A percentile compares a stretch with the other conserved stretches of the same genome.
Evolutionary conservation across 2,797 vertebrate genomes (phyloP).

Genomic region (Lateolabrax maculatus): DNA sequence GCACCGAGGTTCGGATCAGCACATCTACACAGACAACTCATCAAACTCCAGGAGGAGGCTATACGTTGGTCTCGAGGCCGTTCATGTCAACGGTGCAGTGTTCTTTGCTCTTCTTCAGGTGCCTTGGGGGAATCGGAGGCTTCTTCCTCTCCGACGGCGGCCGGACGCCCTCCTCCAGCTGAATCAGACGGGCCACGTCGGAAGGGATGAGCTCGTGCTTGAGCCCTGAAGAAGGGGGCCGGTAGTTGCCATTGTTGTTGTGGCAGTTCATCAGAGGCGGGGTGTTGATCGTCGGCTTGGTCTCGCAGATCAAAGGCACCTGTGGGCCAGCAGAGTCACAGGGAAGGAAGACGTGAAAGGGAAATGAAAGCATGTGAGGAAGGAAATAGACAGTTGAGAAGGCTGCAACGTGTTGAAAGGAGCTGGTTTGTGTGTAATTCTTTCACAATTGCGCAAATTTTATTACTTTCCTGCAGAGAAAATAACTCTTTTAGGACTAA

Average conservation of each 20-base stretch:
- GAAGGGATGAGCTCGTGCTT: slow-evolving; percentile 80
- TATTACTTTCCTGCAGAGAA: not conserved
- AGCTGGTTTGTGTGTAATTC: not conserved
- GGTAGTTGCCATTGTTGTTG: slow-evolving; percentile 93
- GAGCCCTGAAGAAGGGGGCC: slow-evolving; percentile 72
- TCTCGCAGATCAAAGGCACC: slow-evolving; percentile 92
- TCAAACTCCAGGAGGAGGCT: slow-evolving; percentile 43
- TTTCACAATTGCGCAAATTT: not conserved
- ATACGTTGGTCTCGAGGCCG: slow-evolving; percentile 94
- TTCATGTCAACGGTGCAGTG: slow-evolving; percentile 95
- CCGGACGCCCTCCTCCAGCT: slow-evolving; percentile 90
- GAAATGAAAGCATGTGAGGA: not conserved
- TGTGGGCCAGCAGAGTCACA: slow-evolving; percentile 45
- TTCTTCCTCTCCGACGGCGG: slow-evolving; percentile 79
- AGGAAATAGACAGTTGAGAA: not conserved
- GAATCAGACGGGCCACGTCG: slow-evolving; percentile 90
- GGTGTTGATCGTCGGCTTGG: slow-evolving; percentile 85
- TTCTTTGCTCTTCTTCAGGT: slow-evolving; percentile 87
- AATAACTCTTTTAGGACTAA: not conserved
- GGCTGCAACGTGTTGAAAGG: not conserved
- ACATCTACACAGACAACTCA: not conserved
- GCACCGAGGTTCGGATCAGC: not conserved
- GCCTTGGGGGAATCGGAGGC: slow-evolving; percentile 82
- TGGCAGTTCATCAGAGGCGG: slow-evolving; percentile 91
- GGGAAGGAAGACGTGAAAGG: not conserved